These are phyloP conservation scores for Formica selysi DNA, from an alignment of 1,140 invertebrate species.

Conservation along the genomic window DNA sequence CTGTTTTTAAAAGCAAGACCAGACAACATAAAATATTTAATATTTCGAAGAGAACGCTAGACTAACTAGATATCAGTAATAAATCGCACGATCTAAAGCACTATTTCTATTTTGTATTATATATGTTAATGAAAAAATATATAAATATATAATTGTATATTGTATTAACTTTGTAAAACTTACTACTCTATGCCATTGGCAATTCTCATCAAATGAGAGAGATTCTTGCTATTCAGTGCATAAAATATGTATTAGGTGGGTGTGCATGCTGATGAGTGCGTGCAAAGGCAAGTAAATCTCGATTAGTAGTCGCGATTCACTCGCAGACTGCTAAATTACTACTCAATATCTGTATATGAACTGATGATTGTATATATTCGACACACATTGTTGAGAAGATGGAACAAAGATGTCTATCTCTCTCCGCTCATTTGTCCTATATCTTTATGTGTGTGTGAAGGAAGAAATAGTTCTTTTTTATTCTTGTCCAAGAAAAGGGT, in stretches of 20 bases:
- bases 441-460: not conserved
- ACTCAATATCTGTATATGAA: slow-evolving; percentile 58
- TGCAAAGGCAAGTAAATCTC: slow-evolving; percentile 61
- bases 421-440: slow-evolving; percentile 18
- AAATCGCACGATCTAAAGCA: not conserved
- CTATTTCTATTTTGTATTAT: no score
- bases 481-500: not conserved
- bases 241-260: slow-evolving; percentile 40
- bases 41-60: not conserved
- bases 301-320: slow-evolving; percentile 49
- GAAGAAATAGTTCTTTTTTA: not conserved
- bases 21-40: not conserved
- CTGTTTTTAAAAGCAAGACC: not conserved
- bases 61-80: not conserved
- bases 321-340: slow-evolving; percentile 70
- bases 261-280: slow-evolving; percentile 46
- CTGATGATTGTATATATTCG: slow-evolving; percentile 54
- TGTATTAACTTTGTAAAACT: slow-evolving; percentile 1
- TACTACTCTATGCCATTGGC: not conserved
- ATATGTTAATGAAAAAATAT: not conserved
- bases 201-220: not conserved
- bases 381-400: slow-evolving; percentile 34
- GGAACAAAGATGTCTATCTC: not conserved
- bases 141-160: not conserved
- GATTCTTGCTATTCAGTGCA: not conserved